A percentile compares a stretch with the other conserved stretches of the same genome.
phyloP scores from a whole-genome alignment of 2,888 invertebrate species.

The Caenorhabditis sp. region DNA sequence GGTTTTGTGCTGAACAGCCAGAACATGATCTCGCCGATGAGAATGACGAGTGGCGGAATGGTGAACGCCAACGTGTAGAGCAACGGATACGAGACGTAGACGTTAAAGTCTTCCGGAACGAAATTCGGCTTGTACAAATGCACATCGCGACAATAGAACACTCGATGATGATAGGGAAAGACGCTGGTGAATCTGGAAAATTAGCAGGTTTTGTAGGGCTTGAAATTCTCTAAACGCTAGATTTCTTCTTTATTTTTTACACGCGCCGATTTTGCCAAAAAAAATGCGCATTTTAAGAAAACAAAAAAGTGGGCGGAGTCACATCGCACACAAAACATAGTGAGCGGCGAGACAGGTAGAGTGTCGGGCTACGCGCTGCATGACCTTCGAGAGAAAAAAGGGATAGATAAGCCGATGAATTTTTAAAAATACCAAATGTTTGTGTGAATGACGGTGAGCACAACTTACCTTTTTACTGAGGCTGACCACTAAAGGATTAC shows the following conservation, averaged over 20 bases:
- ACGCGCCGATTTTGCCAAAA: not conserved
- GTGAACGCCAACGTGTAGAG: conserved; percentile 69
- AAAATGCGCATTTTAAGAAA: not conserved
- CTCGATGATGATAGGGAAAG: conserved; percentile 70
- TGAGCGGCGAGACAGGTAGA: not conserved
- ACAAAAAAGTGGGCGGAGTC: not conserved
- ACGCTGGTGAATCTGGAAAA: conserved; percentile 70
- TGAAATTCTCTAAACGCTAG: not conserved
- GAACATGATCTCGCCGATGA: conserved; percentile 73
- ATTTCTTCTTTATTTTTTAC: not conserved
- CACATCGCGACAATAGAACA: conserved; percentile 69
- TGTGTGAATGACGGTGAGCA: conserved; percentile 42
- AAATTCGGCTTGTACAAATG: conserved; percentile 70
- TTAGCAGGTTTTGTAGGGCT: not conserved
- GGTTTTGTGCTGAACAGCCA: conserved; percentile 72
- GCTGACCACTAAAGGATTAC: conserved; percentile 1
- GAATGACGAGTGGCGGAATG: conserved; percentile 70
- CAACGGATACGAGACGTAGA: conserved; percentile 68
- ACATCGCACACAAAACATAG: not conserved
- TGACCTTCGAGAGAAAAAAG: not conserved
- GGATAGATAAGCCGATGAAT: conserved; percentile 22
- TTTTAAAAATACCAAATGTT: conserved; percentile 41
- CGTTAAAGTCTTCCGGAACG: conserved; percentile 69
- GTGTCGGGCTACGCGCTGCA: not conserved
- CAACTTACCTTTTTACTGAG: conserved; percentile 39